Evolutionary conservation across 2,113 vertebrate species (phyloP).

Genomic region (Platysteira castanea): DNA sequence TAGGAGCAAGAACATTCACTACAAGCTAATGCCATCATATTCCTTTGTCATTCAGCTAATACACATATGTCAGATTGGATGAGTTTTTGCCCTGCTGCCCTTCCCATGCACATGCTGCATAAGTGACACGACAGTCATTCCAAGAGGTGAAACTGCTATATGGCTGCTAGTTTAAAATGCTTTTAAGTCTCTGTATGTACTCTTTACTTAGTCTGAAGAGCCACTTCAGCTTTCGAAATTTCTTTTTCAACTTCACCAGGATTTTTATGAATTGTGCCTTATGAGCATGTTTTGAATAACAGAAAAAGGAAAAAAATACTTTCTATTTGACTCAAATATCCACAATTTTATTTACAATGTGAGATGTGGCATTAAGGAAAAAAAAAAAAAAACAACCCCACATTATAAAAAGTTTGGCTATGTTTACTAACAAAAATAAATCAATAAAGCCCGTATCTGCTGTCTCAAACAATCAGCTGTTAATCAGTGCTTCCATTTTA

Average conservation of each 20-base stretch:
- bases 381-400: too few relatives aligned
- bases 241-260: background rate
- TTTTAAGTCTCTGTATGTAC: background rate
- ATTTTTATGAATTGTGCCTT: conserved; percentile 17
- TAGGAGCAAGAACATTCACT: background rate
- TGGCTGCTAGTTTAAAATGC: background rate
- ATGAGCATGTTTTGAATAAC: background rate
- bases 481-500: background rate
- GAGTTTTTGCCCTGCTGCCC: background rate
- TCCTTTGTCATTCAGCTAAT: background rate
- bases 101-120: background rate
- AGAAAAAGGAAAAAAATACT: background rate
- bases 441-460: background rate
- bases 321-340: background rate
- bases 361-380: background rate
- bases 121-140: background rate
- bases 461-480: background rate
- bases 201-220: conserved; percentile 17
- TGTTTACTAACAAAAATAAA: background rate
- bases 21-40: background rate
- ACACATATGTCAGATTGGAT: background rate
- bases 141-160: background rate
- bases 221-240: background rate
- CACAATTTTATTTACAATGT: background rate
- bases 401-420: background rate